Evolutionary conservation across 2,113 vertebrate genomes (phyloP).

Genomic region (Epinephelus fuscoguttatus): DNA sequence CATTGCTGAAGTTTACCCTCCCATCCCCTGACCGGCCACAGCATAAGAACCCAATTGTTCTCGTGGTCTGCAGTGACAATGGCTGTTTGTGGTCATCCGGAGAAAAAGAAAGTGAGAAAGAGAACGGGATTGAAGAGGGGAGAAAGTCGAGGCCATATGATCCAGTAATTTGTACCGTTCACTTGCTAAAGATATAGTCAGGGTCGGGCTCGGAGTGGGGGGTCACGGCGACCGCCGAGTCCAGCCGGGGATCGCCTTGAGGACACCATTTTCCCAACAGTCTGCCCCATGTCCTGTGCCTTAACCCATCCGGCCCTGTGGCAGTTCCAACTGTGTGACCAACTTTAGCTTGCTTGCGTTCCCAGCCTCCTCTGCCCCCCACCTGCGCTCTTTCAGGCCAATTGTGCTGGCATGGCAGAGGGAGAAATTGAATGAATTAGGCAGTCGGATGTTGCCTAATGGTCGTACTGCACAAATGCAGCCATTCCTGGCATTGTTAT

Average conservation of each 20-base stretch:
- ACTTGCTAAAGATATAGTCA: constrained; percentile 67
- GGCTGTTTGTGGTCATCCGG: constrained; percentile 80
- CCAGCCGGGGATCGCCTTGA: constrained; percentile 34
- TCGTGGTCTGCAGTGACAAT: constrained; percentile 78
- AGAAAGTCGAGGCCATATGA: constrained; percentile 59
- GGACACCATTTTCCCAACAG: constrained; percentile 61
- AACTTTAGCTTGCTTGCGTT: constrained; percentile 42
- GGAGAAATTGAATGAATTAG: constrained; percentile 70
- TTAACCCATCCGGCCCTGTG: constrained; percentile 42
- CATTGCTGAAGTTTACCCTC: constrained; percentile 80
- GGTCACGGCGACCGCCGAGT: constrained; percentile 38
- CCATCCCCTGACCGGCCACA: constrained; percentile 75
- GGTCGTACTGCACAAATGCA: constrained; percentile 62
- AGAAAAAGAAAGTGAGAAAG: constrained; percentile 68
- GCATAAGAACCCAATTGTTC: constrained; percentile 85
- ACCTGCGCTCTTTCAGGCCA: constrained; percentile 63
- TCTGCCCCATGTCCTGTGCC: constrained; percentile 35
- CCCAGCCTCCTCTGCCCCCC: constrained; percentile 44
- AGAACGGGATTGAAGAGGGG: constrained; percentile 44
- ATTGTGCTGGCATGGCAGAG: constrained; percentile 70
- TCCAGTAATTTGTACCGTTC: constrained; percentile 71
- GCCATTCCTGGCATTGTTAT: constrained; percentile 73
- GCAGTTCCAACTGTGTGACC: constrained; percentile 38
- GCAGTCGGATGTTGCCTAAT: constrained; percentile 74
- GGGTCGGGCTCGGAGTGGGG: constrained; percentile 53